Evolutionary conservation across 2,113 vertebrate species (phyloP), one percentile per base, ranked within the genome.

Genomic region (Silurus glanis): DNA sequence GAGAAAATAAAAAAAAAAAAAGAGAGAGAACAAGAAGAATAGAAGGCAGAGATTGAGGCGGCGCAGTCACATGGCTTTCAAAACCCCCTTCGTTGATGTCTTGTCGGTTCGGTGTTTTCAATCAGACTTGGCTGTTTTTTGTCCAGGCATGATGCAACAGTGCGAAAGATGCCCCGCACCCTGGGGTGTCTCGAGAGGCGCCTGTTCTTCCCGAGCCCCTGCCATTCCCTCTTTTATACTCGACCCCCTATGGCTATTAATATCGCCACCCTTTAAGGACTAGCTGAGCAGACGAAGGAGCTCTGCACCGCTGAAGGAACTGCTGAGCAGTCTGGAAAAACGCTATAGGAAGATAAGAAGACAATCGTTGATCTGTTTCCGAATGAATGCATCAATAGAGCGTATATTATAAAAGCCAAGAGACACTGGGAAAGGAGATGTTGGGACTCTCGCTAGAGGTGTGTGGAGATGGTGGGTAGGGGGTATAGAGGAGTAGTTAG

Each of bases 81-180:
- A 83, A 83, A 85, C 79, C 80, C 79, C 88, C 66, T 51, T 47
- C 66, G 51, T 67, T 76, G 47, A 12, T 47, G 82, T 85, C 88
- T 82, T 90, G 83, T 85, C 91, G 90, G 91, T 91, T 91, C 62
- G 62, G 87, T 87, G 89, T 89, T 92, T 92, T 91, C 91, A 93
- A 92, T 93, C 93, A 91, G 90, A 89, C 90, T 89, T 87, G 69
- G 17, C 90, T 91, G 92, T 89, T 87, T 91, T 92, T 89, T 87
- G 91, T 88, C 91, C 92, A 92, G 90, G 74, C 87, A n/a, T 95
- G 95, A 95, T 94, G 94, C 94, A 95, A 95, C 89, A 45, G 85
- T 86, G 86, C 88, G 93, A 93, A 93, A 94, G 92, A 91, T 92
- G 91, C 87, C 93, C 91, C 25, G 90, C 58, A 90, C 83, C 92